Evolutionary conservation across 2,888 invertebrate genomes (phyloP), one percentile per base, ranked within the genome.

Genomic region (Diogma glabrata): DNA sequence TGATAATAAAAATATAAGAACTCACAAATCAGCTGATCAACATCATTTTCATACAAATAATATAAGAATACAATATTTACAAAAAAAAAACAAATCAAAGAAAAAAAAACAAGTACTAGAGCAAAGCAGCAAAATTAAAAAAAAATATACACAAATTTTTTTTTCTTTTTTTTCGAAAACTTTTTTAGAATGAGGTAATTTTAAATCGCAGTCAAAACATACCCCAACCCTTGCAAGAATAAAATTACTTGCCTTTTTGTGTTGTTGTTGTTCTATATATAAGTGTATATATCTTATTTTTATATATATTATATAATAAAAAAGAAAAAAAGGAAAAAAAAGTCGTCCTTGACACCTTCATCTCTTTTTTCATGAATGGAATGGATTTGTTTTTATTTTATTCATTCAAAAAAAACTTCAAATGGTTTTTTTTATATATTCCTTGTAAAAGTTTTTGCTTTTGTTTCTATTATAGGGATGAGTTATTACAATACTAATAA

Each of bases 271-370:
- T n/a, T n/a, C 14, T 48, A 20, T 48, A 16, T 38, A 49, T 36
- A 23, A 20, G 10, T 20, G 36, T 49, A 22, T 36, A 33, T 47
- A 49, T 17, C 38, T 49, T 24, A 38, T 49, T 24, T 26, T 19
- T 17, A 49, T 49, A 23, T 49, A 49, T 40, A 36, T 17, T 26
- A 47, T 23, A 49, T 49, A 33, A 19, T 23, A n/a, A 36, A 23
- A 40, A 22, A 24, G 12, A 49, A 40, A 49, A 49, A 40, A 17
- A 47, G 47, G 33, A 49, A 49, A 19, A 38, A 38, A 38, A 38
- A 49, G 43, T 50, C 50, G 50, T 40, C 50, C 50, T 50, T 50
- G 50, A 50, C 50, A 50, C 50, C 50, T 50, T 50, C 38, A 38
- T 50, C 47, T 47, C 47, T 47, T 47, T 26, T 26, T 26, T 47